These are phyloP conservation scores for Cylas formicarius DNA, from an alignment of 1,140 invertebrate genomes.

Conservation along the genomic window DNA sequence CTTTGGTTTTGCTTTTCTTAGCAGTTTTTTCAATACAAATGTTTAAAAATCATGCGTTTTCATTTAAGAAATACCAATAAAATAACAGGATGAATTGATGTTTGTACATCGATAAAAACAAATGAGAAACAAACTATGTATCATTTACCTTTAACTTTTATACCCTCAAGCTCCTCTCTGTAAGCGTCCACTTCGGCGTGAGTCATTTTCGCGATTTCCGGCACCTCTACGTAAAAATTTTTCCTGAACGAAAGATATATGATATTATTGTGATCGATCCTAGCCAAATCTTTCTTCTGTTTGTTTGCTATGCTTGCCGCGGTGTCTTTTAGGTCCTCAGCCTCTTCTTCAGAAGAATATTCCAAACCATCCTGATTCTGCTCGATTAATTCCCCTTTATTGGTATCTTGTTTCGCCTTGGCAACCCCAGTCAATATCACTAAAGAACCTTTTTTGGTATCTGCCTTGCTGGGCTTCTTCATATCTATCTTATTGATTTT, in stretches of 20 bases:
- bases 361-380: conserved; percentile 96
- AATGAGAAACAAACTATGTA: conserved; percentile 6
- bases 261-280: conserved; percentile 78
- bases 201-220: conserved; percentile 80
- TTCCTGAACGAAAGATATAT: conserved; percentile 89
- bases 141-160: conserved; percentile 70
- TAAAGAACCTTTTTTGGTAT: conserved; percentile 48
- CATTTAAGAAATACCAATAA: no score
- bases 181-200: conserved; percentile 80
- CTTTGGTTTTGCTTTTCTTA: background rate
- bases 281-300: conserved; percentile 82
- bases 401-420: conserved; percentile 69
- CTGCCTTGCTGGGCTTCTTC: conserved; percentile 41
- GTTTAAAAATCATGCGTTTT: background rate
- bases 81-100: no score
- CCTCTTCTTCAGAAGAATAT: conserved; percentile 92
- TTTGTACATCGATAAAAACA: background rate
- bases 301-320: conserved; percentile 83
- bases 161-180: conserved; percentile 76
- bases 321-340: conserved; percentile 87
- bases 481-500: conserved; percentile 76
- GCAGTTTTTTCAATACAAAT: conserved; percentile 1
- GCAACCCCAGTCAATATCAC: conserved; percentile 86
- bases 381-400: conserved; percentile 90
- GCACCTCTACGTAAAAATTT: conserved; percentile 91